phyloP scores from a whole-genome alignment of 1,140 invertebrate genomes.

The Cotesia vestalis region DNA sequence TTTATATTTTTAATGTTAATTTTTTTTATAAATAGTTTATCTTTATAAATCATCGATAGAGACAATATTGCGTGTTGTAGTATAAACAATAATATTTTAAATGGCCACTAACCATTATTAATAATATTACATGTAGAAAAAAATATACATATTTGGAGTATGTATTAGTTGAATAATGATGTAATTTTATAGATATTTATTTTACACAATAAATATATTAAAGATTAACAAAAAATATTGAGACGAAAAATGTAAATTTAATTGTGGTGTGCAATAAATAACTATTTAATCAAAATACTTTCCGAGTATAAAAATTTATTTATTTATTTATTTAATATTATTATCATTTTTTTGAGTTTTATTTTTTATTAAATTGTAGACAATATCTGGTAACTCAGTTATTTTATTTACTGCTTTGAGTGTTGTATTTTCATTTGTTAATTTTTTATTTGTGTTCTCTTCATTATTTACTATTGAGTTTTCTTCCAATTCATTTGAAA shows the following conservation, averaged over 20 bases:
- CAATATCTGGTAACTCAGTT: no score
- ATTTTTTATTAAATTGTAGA: no score
- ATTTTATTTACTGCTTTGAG: no score
- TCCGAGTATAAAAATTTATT: background rate
- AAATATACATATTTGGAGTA: background rate
- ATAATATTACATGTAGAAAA: background rate
- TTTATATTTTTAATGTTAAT: no score
- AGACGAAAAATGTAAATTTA: background rate
- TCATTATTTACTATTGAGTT: background rate
- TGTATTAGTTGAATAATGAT: slow-evolving; percentile 4
- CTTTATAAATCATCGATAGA: no score
- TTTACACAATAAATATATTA: slow-evolving; percentile 7
- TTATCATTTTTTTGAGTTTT: no score
- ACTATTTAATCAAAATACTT: slow-evolving; percentile 4
- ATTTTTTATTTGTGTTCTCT: no score
- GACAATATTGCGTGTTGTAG: no score
- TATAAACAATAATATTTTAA: background rate
- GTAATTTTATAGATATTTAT: slow-evolving; percentile 19
- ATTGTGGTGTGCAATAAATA: background rate
- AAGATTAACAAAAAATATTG: background rate
- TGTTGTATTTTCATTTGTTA: no score
- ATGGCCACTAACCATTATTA: background rate
- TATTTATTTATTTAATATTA: no score
- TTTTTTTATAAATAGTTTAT: no score
- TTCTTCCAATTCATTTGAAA: slow-evolving; percentile 3